These are phyloP conservation scores for Perdita meconis DNA, from an alignment of 2,888 invertebrate genomes.

Conservation along the genomic window DNA sequence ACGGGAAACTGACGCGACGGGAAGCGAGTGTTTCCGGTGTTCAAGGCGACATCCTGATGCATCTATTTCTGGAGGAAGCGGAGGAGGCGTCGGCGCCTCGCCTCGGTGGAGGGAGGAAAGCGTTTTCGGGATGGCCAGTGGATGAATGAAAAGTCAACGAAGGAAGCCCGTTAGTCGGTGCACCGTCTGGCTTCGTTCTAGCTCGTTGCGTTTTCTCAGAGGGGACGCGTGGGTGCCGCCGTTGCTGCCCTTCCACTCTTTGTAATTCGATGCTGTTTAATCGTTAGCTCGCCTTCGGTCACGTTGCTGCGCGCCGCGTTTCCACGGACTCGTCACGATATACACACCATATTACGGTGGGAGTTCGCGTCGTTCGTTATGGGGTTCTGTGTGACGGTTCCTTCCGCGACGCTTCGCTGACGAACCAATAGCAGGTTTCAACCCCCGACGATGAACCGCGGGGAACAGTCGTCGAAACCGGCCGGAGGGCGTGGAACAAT, in stretches of 20 bases:
- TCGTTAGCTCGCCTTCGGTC: constrained; percentile 39
- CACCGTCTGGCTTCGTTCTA: constrained; percentile 55
- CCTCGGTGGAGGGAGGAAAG: constrained; percentile 7
- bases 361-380: constrained; percentile 5
- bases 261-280: constrained; percentile 58
- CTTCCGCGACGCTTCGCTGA: not conserved
- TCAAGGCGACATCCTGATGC: constrained; percentile 57
- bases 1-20: constrained; percentile 59
- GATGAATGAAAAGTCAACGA: constrained; percentile 61
- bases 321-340: constrained; percentile 37
- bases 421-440: not conserved
- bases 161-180: constrained; percentile 49
- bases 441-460: not conserved
- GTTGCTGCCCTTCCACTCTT: constrained; percentile 32
- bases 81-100: not conserved
- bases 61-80: constrained; percentile 63
- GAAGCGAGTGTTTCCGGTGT: constrained; percentile 65
- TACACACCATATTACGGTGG: constrained; percentile 30
- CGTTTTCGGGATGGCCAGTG: constrained; percentile 34
- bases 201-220: constrained; percentile 57
- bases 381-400: not conserved
- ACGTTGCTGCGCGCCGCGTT: constrained; percentile 19
- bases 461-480: not conserved
- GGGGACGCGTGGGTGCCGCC: constrained; percentile 49
- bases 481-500: not conserved